Percentiles rank a stretch among this genome's conserved stretches.
Evolutionary conservation across 2,797 vertebrate genomes (phyloP).

Genomic region (Kryptopterus vitreolus): DNA sequence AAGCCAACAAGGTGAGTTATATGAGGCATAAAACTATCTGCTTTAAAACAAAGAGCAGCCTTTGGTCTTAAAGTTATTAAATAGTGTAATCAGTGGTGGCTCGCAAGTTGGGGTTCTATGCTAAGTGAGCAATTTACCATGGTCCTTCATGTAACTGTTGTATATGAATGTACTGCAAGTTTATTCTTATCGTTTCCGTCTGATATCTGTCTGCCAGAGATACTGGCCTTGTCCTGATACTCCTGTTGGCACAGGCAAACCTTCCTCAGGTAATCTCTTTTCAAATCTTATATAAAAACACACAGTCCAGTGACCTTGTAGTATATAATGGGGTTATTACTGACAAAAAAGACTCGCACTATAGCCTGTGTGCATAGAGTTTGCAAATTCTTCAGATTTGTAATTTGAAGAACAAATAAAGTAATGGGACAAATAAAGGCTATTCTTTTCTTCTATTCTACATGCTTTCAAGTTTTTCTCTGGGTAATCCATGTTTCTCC

Average conservation of each 20-base stretch:
- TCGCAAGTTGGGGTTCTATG: background rate
- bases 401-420: too few species aligned
- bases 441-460: too few species aligned
- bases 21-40: background rate
- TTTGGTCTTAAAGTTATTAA: background rate
- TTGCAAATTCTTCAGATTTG: too few species aligned
- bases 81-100: too few species aligned
- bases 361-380: too few species aligned
- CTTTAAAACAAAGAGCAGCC: background rate
- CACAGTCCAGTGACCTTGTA: background rate
- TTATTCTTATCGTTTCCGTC: background rate
- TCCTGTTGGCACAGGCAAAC: background rate
- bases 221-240: slow-evolving; percentile 10
- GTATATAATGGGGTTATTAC: background rate
- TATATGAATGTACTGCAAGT: background rate
- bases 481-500: too few species aligned
- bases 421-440: too few species aligned
- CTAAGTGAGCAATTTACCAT: background rate
- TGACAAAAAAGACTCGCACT: too few species aligned
- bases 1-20: slow-evolving; percentile 14
- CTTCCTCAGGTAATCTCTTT: slow-evolving; percentile 19
- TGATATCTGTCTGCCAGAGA: slow-evolving; percentile 8
- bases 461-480: too few species aligned
- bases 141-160: background rate
- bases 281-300: background rate